Evolutionary conservation across 2,113 vertebrate species (phyloP), one percentile per base, ranked within the genome.

Genomic region (Ciconia boyciana): DNA sequence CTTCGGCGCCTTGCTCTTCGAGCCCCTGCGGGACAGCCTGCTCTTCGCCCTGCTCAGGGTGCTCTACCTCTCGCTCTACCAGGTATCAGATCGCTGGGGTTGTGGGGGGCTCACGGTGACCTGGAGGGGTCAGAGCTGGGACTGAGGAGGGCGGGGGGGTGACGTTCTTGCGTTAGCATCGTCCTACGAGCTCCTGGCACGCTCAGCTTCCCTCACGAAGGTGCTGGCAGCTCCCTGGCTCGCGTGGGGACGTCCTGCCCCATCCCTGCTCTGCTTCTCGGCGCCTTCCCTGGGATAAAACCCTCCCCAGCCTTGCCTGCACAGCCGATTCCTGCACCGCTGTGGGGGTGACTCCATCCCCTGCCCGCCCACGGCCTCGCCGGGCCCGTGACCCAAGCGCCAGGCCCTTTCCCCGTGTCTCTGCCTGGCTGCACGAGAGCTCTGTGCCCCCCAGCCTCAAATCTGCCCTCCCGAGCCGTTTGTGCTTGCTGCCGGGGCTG

Each of bases 141-240:
- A n/a, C n/a, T n/a, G n/a, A n/a, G n/a, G n/a, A n/a, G n/a, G n/a
- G n/a, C n/a, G n/a, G n/a, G n/a, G n/a, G n/a, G n/a, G n/a, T n/a
- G 39, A 26, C 1, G 1, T 21, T 15, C 11, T 13, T 39, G 11
- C 1, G 2, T n/a, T 46, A 4, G 2, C 6, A 4, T 34, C 6
- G 1, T 39, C 18, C 48, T 9, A 0, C 1, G 14, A 17, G 32
- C 43, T 51, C 36, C 11, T 14, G 34, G 7, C 3, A 1, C 0
- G 1, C 39, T 29, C 34, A 2, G 18, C 13, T 28, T 25, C 34
- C 13, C 22, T 3, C 12, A 2, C 4, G 10, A 28, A 22, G 29
- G 51, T 17, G 61, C 41, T 75, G 39, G 36, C 18, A 19, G 26
- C 36, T 58, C 49, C 28, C 52, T 24, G 18, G 10, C 11, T 28